A percentile compares a stretch with the other conserved stretches of the same genome.
Conservation (phyloP, 2,797 vertebrate species). For the Artibeus lituratus region DNA sequence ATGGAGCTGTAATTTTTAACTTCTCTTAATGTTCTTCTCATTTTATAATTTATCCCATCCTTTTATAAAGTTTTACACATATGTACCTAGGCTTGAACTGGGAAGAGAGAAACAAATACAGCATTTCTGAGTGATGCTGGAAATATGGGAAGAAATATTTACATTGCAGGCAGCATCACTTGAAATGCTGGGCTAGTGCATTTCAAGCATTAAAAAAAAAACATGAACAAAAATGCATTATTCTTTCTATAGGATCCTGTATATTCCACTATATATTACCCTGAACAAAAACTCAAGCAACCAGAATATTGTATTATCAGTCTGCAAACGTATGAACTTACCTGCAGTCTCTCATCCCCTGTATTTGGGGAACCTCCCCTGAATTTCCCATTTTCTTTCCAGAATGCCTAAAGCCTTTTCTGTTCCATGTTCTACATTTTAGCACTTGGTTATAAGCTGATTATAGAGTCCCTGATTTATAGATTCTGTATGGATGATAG, state of each 20-base stretch:
- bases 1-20: neutral
- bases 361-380: neutral
- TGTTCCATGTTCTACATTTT: neutral
- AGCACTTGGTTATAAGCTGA: neutral
- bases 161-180: accelerated
- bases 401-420: neutral
- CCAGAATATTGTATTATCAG: neutral
- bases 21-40: neutral
- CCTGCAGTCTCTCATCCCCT: accelerated
- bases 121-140: neutral
- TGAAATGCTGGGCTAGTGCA: neutral
- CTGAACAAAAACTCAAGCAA: neutral
- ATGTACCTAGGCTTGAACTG: neutral
- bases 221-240: neutral
- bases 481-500: neutral
- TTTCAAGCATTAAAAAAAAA: neutral
- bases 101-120: neutral
- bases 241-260: neutral
- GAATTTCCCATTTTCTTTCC: neutral
- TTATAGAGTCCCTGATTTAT: neutral
- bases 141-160: neutral
- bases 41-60: neutral
- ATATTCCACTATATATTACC: neutral
- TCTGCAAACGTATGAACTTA: neutral
- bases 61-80: neutral